Evolutionary conservation across 2,797 vertebrate species (phyloP), one percentile per base, ranked within the genome.

Genomic region (Xenops minutus): DNA sequence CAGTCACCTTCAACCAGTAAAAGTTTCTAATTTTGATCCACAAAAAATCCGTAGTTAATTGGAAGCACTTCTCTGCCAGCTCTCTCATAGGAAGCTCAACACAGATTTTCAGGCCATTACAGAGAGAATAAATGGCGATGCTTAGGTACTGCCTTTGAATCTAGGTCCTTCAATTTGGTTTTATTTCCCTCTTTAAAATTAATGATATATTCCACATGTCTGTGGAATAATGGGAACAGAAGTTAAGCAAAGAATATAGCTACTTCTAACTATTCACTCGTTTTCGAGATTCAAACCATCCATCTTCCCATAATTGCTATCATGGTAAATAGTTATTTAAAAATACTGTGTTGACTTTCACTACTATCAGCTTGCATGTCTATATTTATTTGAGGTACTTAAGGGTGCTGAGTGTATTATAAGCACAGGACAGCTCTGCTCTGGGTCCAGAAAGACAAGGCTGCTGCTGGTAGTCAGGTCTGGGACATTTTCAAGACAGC

Each of bases 171-270:
- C 87, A 54, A 62, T 88, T 95, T 85, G 73, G 36, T 93, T 95
- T 96, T 91, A 95, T 95, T 89, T 83, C 82, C 51, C 82, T 92
- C 87, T 94, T 92, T 92, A 94, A 96, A 97, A 96, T 94, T 93
- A 96, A 95, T 90, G 82, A 94, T 81, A 91, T 92, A 96, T 92
- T 92, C 82, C 75, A 72, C 78, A 39, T 41, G 73, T 19, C 89
- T 91, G 82, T 72, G 58, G 82, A 67, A 81, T 91, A 93, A 93
- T 32, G 62, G 82, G 76, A 85, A 52, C 58, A 88, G 66, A 88
- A 96, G 85, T 91, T 92, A 94, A 91, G 75, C 61, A 87, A 86
- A 85, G 76, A 88, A 92, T 62, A 56, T 43, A 69, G 55, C 58
- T 43, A 20, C 76, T 91, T 66, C 89, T 62, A 55, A 67, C 87